Base-by-base conservation (phyloP, 1,140 invertebrate genomes). In the Euschistus heros region DNA sequence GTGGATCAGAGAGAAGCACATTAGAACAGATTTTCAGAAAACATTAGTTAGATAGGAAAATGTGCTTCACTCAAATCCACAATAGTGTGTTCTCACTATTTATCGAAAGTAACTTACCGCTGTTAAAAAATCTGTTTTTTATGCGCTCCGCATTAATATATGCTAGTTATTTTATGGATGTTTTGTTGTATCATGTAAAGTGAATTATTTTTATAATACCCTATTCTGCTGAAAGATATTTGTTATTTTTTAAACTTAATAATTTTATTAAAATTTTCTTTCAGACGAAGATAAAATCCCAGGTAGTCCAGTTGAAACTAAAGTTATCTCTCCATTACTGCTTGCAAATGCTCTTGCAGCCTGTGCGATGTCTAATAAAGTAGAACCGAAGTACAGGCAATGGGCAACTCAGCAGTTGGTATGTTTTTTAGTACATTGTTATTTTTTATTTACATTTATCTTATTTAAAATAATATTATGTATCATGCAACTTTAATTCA, bases 281-380 rank as follows among this genome's bases (percentile, higher is more conserved):
- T 59, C 37, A 63, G 69, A 67, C 44, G 64, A 65, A 61, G 69
- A 70, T 20, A 67, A 70, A 67, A 66, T 69, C 27, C 68, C 68
- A 2, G 46, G 44, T 17, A 70, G 62, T 55, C 66, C 68, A 20
- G 24, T 66, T n/a, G 72, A 73, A 65, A 61, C 64, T 18, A 73
- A 70, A 37, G 67, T 60, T 62, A 69, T 74, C 17, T 74, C 73
- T 61, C 77, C 80, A 5, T 71, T 83, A 27, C 77, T 80, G 62
- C 72, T 86, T 14, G 77, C 81, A n/a, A 82, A 86, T 74, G 81
- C 83, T n/a, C 73, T 86, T 13, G 77, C 82, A 42, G 81, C 82
- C 4, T 84, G 81, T 73, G 75, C 84, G 17, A 72, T 85, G 24
- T 84, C 83, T 6, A 75, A 76, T 13, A 72, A 77, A 52, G 71